phyloP scores from a whole-genome alignment of 2,888 invertebrate species.

The Perizoma flavofasciatum region DNA sequence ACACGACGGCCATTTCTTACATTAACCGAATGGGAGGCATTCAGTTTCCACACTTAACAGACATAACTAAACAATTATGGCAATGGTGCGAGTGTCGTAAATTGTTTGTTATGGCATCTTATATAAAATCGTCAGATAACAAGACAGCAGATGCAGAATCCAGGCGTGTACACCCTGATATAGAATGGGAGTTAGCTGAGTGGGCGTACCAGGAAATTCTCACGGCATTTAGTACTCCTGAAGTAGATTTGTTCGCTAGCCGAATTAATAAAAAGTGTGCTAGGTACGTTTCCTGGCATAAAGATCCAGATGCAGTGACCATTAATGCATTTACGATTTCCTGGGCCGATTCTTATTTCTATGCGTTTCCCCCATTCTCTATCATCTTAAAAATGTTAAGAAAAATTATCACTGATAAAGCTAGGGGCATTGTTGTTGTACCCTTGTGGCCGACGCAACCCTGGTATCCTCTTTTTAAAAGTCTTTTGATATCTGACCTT shows the following conservation, averaged over 20 bases:
- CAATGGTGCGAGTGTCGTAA: constrained; percentile 7
- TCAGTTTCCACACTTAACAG: constrained; percentile 5
- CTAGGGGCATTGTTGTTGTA: constrained; percentile 1
- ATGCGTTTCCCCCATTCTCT: background rate
- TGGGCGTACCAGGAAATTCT: too few relatives aligned
- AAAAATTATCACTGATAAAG: background rate
- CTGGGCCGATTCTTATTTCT: constrained; percentile 2
- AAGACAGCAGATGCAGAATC: constrained; percentile 6
- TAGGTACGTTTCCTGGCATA: background rate
- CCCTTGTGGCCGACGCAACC: constrained; percentile 1
- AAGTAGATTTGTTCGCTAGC: background rate
- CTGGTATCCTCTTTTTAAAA: background rate
- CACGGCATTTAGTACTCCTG: background rate
- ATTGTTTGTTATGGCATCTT: constrained; percentile 3
- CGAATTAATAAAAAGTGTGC: constrained; percentile 5
- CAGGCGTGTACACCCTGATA: constrained; percentile 5
- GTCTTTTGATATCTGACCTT: background rate
- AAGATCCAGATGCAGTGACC: too few relatives aligned
- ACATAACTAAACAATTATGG: constrained; percentile 2
- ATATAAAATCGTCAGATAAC: constrained; percentile 3
- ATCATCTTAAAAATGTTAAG: too few relatives aligned
- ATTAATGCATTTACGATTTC: background rate
- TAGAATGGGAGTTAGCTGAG: constrained; percentile 4
- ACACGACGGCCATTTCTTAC: too few relatives aligned
- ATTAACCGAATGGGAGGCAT: background rate